Evolutionary conservation across 2,113 vertebrate species (phyloP).

Genomic region (Chauna torquata): DNA sequence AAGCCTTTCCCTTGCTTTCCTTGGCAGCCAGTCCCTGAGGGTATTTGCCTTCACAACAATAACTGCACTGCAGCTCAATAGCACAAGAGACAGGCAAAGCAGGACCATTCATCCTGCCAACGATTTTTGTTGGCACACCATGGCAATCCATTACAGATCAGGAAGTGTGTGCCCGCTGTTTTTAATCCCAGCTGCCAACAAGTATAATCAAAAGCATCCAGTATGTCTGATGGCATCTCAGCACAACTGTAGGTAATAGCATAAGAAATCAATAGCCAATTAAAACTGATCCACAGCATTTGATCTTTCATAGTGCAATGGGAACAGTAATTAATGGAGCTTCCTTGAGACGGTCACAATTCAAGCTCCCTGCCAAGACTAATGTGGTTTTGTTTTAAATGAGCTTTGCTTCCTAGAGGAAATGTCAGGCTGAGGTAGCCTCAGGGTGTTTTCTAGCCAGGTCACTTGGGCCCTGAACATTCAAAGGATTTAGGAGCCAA

Average conservation of each 20-base stretch:
- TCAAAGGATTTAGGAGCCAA: constrained; percentile 13
- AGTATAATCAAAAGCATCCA: constrained; percentile 64
- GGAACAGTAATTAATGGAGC: constrained; percentile 62
- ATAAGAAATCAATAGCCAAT: constrained; percentile 73
- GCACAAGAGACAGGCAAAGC: constrained; percentile 17
- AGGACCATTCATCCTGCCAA: constrained; percentile 54
- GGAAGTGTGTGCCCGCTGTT: constrained; percentile 48
- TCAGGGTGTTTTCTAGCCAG: neutral
- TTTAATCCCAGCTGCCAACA: constrained; percentile 64
- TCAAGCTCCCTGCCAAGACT: constrained; percentile 53
- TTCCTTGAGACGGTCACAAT: constrained; percentile 50
- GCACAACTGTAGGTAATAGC: constrained; percentile 62
- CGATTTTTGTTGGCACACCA: constrained; percentile 31
- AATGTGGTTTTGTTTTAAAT: constrained; percentile 41
- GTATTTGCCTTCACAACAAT: constrained; percentile 23
- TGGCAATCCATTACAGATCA: constrained; percentile 54
- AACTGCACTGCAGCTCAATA: constrained; percentile 13
- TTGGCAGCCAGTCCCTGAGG: neutral
- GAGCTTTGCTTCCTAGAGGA: constrained; percentile 5
- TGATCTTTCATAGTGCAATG: constrained; percentile 66
- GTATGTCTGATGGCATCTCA: constrained; percentile 21
- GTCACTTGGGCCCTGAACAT: neutral
- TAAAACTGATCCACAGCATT: constrained; percentile 64
- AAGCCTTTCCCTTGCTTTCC: neutral
- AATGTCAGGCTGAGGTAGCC: neutral